A percentile compares a stretch with the other conserved stretches of the same genome.
Evolutionary conservation across 2,797 vertebrate species (phyloP).

Genomic region (Paedocypris micromegethes): DNA sequence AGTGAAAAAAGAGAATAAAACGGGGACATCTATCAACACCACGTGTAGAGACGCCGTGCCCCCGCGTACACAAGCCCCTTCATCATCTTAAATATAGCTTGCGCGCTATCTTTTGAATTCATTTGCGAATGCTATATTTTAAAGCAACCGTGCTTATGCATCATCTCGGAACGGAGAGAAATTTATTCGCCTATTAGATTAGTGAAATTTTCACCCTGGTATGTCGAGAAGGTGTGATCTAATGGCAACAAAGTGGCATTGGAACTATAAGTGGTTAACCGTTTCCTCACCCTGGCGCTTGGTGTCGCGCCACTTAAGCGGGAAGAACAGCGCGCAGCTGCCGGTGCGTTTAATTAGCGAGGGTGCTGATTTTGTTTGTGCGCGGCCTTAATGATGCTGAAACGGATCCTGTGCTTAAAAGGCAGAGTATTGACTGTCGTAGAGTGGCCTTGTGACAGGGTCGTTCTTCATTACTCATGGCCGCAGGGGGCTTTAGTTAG

Average conservation of each 20-base stretch:
- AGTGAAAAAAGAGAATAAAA: slow-evolving; percentile 68
- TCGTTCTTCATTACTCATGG: slow-evolving; percentile 89
- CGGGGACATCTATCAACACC: slow-evolving; percentile 50
- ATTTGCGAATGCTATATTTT: slow-evolving; percentile 54
- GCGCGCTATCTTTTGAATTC: slow-evolving; percentile 67
- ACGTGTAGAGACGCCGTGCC: slow-evolving; percentile 68
- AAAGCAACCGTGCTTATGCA: slow-evolving; percentile 36
- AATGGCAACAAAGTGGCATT: slow-evolving; percentile 42
- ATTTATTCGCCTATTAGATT: slow-evolving; percentile 42
- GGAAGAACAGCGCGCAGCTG: slow-evolving; percentile 36
- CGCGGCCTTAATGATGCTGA: slow-evolving; percentile 69
- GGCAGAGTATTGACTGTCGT: slow-evolving; percentile 75
- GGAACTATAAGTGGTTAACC: slow-evolving; percentile 31
- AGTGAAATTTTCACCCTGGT: slow-evolving; percentile 51
- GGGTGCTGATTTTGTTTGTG: slow-evolving; percentile 35
- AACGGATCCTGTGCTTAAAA: slow-evolving; percentile 68
- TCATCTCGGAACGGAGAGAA: slow-evolving; percentile 32
- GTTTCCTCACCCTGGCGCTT: slow-evolving; percentile 33
- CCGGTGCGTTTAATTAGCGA: slow-evolving; percentile 42
- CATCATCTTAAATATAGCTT: slow-evolving; percentile 73
- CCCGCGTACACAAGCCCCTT: slow-evolving; percentile 62
- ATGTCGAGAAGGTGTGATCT: slow-evolving; percentile 10
- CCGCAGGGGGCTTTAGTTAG: slow-evolving; percentile 71
- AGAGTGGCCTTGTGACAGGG: slow-evolving; percentile 70
- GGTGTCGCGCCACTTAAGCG: slow-evolving; percentile 23